These are phyloP conservation scores for Hylaeus anthracinus DNA, from an alignment of 1,140 invertebrate species.

Conservation along the genomic window DNA sequence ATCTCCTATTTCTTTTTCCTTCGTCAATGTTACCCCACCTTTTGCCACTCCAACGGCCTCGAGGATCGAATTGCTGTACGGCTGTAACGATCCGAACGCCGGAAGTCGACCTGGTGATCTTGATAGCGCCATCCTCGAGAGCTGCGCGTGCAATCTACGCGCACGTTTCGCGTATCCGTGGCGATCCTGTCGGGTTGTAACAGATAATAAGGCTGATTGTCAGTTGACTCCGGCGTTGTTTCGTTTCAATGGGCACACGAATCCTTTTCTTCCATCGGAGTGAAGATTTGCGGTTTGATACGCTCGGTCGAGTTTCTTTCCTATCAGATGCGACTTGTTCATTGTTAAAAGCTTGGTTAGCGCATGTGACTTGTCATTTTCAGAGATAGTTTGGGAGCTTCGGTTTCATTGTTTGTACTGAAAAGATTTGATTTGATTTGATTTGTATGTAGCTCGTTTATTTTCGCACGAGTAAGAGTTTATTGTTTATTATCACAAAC, in stretches of 20 bases:
- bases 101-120: slow-evolving; percentile 48
- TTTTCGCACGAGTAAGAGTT: too few species aligned
- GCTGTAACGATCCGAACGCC: slow-evolving; percentile 45
- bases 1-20: slow-evolving; percentile 18
- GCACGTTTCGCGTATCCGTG: not conserved
- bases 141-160: not conserved
- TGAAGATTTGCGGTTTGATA: not conserved
- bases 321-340: not conserved
- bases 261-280: not conserved
- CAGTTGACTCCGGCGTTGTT: not conserved
- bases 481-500: too few species aligned
- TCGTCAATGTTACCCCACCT: slow-evolving; percentile 12
- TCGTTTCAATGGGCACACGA: not conserved
- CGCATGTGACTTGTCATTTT: not conserved
- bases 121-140: slow-evolving; percentile 43
- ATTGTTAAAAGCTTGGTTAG: not conserved
- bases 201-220: not conserved
- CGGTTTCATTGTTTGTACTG: too few species aligned
- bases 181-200: not conserved
- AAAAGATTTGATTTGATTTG: too few species aligned
- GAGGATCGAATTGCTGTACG: slow-evolving; percentile 43
- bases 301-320: too few species aligned
- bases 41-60: slow-evolving; percentile 26
- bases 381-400: too few species aligned
- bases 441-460: too few species aligned